Evolutionary conservation across 2,797 vertebrate species (phyloP), one percentile per base, ranked within the genome.

Genomic region (Xiphorhynchus erythropygius): DNA sequence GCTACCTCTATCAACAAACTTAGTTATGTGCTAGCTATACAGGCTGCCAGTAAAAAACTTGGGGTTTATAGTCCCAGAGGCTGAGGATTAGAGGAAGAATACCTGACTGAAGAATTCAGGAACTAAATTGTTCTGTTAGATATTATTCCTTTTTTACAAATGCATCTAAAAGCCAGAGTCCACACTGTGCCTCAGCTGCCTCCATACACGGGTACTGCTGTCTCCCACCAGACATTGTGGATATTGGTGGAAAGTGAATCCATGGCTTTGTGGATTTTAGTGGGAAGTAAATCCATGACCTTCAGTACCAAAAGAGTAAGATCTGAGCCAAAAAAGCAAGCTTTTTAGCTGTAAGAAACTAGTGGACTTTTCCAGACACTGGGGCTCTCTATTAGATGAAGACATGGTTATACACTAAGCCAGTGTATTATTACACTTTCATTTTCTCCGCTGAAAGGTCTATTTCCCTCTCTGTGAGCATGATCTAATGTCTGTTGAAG

Each of bases 361-460:
- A 59, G 41, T 44, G 47, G 73, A 62, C 68, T 96, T 22, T 86
- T 89, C 19, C 76, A 86, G 82, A 37, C 35, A 41, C 46, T 24
- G 37, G 5, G n/a, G 13, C 53, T 85, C 18, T 13, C 75, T 78
- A 17, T 89, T 73, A 81, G 91, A 81, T 89, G 91, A 88, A 89
- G 84, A 80, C 62, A 67, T 84, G 93, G 89, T 96, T 96, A 91
- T 91, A 92, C 76, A 86, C 89, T 92, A 92, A 96, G 64, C 35
- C 73, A 81, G 53, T 12, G 17, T 56, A 84, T 94, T 95, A 96
- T 89, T 94, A 62, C 76, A 84, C 81, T 92, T 96, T 71, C 89
- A 94, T 96, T 95, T 96, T 86, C 91, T 87, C 87, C 62, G 5
- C 82, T 93, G 89, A 94, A 94, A 96, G 92, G 82, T 96, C 89